Evolutionary conservation across 2,113 vertebrate species (phyloP).

Genomic region (Oncorhynchus nerka): DNA sequence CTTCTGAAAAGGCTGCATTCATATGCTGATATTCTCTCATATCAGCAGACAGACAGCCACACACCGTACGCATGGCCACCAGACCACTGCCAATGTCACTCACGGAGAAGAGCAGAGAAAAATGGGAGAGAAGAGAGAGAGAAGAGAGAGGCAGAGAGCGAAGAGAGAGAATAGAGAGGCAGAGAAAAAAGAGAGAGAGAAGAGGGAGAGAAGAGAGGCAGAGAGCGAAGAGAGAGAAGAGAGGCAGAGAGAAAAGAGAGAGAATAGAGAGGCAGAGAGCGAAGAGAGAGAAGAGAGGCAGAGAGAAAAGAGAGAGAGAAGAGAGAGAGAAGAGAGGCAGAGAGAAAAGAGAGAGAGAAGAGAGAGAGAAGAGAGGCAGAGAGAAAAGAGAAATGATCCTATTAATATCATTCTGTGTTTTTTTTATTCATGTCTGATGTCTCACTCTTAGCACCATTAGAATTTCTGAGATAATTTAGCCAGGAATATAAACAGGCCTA

Average conservation of each 20-base stretch:
- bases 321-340: not conserved
- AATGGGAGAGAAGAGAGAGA: not conserved
- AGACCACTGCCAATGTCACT: not conserved
- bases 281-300: no score
- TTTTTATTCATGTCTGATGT: not conserved
- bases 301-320: no score
- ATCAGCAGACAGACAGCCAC: conserved; percentile 8
- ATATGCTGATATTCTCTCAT: conserved; percentile 21
- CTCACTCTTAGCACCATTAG: no score
- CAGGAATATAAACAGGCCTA: not conserved
- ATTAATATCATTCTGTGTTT: not conserved
- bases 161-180: no score
- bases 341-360: not conserved
- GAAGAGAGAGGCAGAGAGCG: no score
- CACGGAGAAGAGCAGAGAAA: not conserved
- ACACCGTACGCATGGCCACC: not conserved
- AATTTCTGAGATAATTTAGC: not conserved
- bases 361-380: no score
- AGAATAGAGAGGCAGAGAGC: no score
- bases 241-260: not conserved
- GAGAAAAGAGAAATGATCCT: not conserved
- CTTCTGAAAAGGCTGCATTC: conserved; percentile 44
- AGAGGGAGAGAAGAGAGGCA: no score
- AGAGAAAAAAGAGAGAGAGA: no score
- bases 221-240: no score